Percentiles rank a stretch among this genome's conserved stretches.
Evolutionary conservation across 2,888 invertebrate species (phyloP).

Genomic region (Thecophora atra): DNA sequence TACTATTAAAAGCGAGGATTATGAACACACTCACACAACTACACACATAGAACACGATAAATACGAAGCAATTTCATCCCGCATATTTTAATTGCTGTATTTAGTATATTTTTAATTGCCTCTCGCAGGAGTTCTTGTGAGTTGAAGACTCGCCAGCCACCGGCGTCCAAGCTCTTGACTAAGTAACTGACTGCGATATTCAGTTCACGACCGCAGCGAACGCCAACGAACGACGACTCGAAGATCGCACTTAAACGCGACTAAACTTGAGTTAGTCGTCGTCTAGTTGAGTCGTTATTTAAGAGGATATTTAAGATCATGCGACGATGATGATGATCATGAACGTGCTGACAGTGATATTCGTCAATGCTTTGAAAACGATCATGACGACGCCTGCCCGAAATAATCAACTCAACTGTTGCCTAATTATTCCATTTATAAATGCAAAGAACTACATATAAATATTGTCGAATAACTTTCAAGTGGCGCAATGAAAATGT

Average conservation of each 20-base stretch:
- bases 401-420: too few species aligned
- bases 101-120: background rate
- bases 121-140: constrained; percentile 16
- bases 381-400: constrained; percentile 2
- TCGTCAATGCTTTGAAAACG: constrained; percentile 2
- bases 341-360: background rate
- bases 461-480: too few species aligned
- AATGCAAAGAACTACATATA: too few species aligned
- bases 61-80: too few species aligned
- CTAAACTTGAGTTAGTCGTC: constrained; percentile 35
- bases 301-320: background rate
- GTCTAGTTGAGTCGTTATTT: constrained; percentile 23
- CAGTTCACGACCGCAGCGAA: constrained; percentile 27
- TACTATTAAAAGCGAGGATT: too few species aligned
- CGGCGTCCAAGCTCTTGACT: constrained; percentile 4
- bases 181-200: background rate
- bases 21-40: too few species aligned
- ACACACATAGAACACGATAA: too few species aligned
- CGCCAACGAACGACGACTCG: constrained; percentile 34
- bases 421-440: too few species aligned
- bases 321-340: constrained; percentile 21
- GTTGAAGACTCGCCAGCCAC: background rate
- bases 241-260: constrained; percentile 29
- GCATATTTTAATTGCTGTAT: too few species aligned
- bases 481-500: too few species aligned